Evolutionary conservation across 2,888 invertebrate species (phyloP), one percentile per base, ranked within the genome.

Genomic region (Aspidapion aeneum): DNA sequence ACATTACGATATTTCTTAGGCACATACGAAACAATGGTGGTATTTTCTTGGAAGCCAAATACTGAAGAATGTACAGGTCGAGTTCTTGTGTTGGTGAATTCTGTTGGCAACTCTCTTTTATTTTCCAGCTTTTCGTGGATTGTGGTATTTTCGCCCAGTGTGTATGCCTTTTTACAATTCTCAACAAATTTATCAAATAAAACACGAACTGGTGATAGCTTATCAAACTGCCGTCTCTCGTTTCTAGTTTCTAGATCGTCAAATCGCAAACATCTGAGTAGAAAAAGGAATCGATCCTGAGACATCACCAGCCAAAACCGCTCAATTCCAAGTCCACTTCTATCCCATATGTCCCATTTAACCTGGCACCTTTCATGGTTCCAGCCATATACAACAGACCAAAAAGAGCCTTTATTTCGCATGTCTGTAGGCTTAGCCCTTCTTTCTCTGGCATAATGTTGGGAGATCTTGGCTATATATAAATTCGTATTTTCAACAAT

Each of bases 91-190:
- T 59, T 62, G 17, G 50, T 60, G 62, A 64, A 64, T 22, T 64
- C 62, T 3, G 48, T 55, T 49, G 62, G 60, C 19, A 62, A 49
- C 17, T 63, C 57, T 55, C 55, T 57, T 54, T 63, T 65, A 50
- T 62, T 65, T 65, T 65, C 22, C 35, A 74, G 63, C 62, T 70
- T 72, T 67, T 73, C 73, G 64, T 74, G 73, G 48, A 74, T 65
- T 58, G 72, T 77, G 5, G 72, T 68, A 67, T 59, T 60, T 61
- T 69, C 62, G 54, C 59, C 62, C 52, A 63, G 66, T 49, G 63
- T 64, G 62, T 70, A 69, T 54, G 64, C 61, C 60, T 54, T 60
- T 65, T 70, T 66, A 60, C 66, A 71, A 18, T 70, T 67, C 49
- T 65, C 62, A 20, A 69, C 68, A 69, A 72, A 71, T 21, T 51